Conservation (phyloP, 2,888 invertebrate genomes). For the Melanotus villosus region DNA sequence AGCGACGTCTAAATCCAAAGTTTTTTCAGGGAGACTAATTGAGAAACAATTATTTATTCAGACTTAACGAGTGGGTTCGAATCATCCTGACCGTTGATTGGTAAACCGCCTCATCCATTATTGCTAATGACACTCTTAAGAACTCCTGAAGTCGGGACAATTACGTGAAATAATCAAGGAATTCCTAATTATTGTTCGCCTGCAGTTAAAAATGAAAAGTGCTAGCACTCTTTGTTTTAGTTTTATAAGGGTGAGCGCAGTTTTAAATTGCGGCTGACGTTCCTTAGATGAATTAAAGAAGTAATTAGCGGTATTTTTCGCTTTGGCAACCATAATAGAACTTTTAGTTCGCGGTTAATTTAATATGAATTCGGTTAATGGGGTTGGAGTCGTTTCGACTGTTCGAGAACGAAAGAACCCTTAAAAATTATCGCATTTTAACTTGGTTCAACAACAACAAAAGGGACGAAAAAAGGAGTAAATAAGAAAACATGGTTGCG, state of each 20-base stretch:
- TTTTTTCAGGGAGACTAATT: conserved; percentile 62
- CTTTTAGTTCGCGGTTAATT: conserved; percentile 65
- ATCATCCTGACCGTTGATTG: conserved; percentile 62
- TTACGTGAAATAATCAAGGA: conserved; percentile 66
- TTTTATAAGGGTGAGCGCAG: conserved; percentile 55
- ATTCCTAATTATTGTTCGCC: conserved; percentile 65
- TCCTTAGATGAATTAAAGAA: conserved; percentile 63
- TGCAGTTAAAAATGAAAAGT: conserved; percentile 65
- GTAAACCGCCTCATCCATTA: conserved; percentile 65
- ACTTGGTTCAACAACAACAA: background rate
- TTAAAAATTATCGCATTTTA: too few relatives aligned
- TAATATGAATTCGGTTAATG: conserved; percentile 50
- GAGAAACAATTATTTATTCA: conserved; percentile 68
- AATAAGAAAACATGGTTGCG: too few relatives aligned
- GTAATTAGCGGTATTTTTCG: conserved; percentile 64
- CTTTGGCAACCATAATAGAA: conserved; percentile 60
- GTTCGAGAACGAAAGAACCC: too few relatives aligned
- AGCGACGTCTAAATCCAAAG: conserved; percentile 44
- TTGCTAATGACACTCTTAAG: conserved; percentile 67
- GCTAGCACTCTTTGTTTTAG: conserved; percentile 58
- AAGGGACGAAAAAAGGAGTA: too few relatives aligned
- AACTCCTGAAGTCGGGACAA: conserved; percentile 63
- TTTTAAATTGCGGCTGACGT: conserved; percentile 61
- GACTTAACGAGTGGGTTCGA: conserved; percentile 62
- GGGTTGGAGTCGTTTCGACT: too few relatives aligned